phyloP scores from a whole-genome alignment of 1,140 invertebrate genomes.

The Euura saliciscinereae region DNA sequence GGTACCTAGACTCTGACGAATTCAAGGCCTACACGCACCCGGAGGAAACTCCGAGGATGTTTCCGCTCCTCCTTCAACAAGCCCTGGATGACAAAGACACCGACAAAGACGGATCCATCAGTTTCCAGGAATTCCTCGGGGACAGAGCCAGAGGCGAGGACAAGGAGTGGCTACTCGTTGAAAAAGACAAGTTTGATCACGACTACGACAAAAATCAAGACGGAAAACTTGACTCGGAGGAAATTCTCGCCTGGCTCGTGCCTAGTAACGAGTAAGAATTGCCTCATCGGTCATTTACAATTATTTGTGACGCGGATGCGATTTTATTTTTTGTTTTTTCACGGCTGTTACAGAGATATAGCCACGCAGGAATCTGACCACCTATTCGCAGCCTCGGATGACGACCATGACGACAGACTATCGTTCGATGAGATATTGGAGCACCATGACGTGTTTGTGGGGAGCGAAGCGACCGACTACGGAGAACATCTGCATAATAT shows the following conservation, averaged over 20 bases:
- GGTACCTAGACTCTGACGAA: slow-evolving; percentile 77
- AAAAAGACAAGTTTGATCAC: slow-evolving; percentile 90
- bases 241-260: slow-evolving; percentile 89
- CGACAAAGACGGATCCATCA: slow-evolving; percentile 82
- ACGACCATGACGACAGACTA: slow-evolving; percentile 83
- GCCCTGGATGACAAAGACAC: slow-evolving; percentile 85
- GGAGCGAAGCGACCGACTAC: slow-evolving; percentile 95
- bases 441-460: slow-evolving; percentile 92
- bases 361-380: slow-evolving; percentile 91
- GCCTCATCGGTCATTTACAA: slow-evolving; percentile 12
- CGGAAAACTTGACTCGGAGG: slow-evolving; percentile 77
- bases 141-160: slow-evolving; percentile 75
- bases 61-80: slow-evolving; percentile 81
- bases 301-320: slow-evolving; percentile 5
- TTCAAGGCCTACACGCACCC: slow-evolving; percentile 92
- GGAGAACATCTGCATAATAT: slow-evolving; percentile 86
- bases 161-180: slow-evolving; percentile 81
- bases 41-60: slow-evolving; percentile 91
- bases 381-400: slow-evolving; percentile 87
- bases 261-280: slow-evolving; percentile 85
- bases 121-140: slow-evolving; percentile 84
- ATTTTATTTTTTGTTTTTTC: slow-evolving; percentile 20
- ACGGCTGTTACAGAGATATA: slow-evolving; percentile 70
- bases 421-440: slow-evolving; percentile 86
- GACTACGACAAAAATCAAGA: slow-evolving; percentile 90